Evolutionary conservation across 2,113 vertebrate species (phyloP).

Genomic region (Sapayoa aenigma): DNA sequence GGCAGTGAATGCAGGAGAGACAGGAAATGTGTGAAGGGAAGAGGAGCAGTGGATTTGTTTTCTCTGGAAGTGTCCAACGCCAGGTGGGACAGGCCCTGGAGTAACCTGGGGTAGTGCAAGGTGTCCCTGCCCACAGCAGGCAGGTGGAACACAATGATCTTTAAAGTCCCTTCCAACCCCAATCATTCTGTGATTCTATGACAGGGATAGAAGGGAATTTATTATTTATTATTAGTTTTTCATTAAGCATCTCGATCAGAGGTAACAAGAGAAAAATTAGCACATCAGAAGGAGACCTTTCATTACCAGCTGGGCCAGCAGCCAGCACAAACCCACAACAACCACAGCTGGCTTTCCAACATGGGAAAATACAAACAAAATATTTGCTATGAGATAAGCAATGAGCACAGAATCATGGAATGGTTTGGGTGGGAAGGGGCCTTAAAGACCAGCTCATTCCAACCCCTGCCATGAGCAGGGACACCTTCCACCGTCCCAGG

Average conservation of each 20-base stretch:
- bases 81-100: background rate
- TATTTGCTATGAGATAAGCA: background rate
- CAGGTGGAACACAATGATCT: background rate
- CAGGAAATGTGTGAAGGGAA: background rate
- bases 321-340: background rate
- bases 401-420: background rate
- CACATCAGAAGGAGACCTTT: background rate
- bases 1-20: background rate
- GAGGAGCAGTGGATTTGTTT: background rate
- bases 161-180: background rate
- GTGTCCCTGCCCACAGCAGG: background rate
- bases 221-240: background rate
- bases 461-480: background rate
- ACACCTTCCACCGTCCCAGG: fast-evolving
- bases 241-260: background rate
- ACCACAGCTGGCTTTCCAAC: background rate
- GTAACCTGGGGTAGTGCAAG: fast-evolving
- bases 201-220: background rate
- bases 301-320: background rate
- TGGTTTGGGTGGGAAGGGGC: background rate
- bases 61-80: background rate
- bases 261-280: background rate
- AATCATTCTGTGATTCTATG: background rate
- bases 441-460: background rate
- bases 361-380: background rate